Percentiles rank a stretch among this genome's conserved stretches.
These are phyloP conservation scores for Eupithecia inturbata DNA, from an alignment of 2,888 invertebrate species.

Conservation along the genomic window DNA sequence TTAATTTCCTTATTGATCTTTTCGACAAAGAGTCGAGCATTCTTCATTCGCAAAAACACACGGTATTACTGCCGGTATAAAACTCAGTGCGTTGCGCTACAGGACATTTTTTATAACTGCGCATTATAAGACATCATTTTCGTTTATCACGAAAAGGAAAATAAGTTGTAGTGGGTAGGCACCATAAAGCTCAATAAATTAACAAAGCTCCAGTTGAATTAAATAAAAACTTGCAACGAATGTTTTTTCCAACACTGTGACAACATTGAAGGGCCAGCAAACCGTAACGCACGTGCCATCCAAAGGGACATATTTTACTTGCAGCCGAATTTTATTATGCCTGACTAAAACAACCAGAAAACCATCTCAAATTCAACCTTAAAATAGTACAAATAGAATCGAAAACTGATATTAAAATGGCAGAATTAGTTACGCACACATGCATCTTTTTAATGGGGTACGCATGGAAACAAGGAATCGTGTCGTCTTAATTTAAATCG, in stretches of 20 bases:
- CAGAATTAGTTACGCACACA: conserved; percentile 72
- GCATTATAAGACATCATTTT: neutral
- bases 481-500: conserved; percentile 63
- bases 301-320: conserved; percentile 47
- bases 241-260: conserved; percentile 65
- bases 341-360: neutral
- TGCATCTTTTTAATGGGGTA: conserved; percentile 63
- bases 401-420: conserved; percentile 27
- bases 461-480: conserved; percentile 58
- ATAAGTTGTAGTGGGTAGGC: neutral
- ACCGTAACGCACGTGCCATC: conserved; percentile 65
- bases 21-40: neutral
- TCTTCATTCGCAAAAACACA: neutral
- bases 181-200: conserved; percentile 3
- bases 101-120: neutral
- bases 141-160: neutral
- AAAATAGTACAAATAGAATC: conserved; percentile 1
- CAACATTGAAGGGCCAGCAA: conserved; percentile 57
- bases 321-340: conserved; percentile 42
- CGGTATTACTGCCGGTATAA: neutral
- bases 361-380: neutral
- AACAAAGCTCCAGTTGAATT: conserved; percentile 35
- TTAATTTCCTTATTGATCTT: neutral
- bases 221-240: conserved; percentile 48
- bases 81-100: neutral